These are phyloP conservation scores for Ricordea florida DNA, from an alignment of 92 coral and sea anemone species.

Conservation along the genomic window DNA sequence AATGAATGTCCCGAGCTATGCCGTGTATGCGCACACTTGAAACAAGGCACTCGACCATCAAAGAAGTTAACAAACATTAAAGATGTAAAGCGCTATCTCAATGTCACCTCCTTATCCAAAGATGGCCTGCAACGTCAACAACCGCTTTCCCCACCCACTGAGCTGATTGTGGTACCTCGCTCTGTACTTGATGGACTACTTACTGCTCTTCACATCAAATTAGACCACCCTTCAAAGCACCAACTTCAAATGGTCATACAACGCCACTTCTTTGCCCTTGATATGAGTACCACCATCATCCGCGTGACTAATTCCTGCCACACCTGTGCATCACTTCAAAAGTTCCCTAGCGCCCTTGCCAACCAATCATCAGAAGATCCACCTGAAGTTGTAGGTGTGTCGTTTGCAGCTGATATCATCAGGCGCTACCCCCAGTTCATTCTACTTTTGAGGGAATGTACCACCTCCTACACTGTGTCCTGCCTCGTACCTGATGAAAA, in stretches of 20 bases:
- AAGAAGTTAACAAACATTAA: constrained; percentile 34
- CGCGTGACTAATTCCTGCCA: constrained; percentile 36
- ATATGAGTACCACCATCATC: constrained; percentile 54
- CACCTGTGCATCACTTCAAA: constrained; percentile 54
- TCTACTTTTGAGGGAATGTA: constrained; percentile 37
- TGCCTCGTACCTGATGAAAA: constrained; percentile 48
- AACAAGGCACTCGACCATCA: constrained; percentile 41
- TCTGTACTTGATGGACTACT: constrained; percentile 36
- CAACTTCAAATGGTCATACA: constrained; percentile 33
- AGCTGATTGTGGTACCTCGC: constrained; percentile 41
- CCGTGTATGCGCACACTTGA: constrained; percentile 7
- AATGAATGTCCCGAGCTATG: constrained; percentile 4
- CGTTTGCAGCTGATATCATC: constrained; percentile 36
- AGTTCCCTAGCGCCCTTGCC: constrained; percentile 31
- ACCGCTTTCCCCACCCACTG: constrained; percentile 25
- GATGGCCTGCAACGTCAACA: constrained; percentile 33
- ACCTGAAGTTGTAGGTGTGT: constrained; percentile 36
- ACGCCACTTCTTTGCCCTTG: constrained; percentile 58
- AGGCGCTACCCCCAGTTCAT: constrained; percentile 37
- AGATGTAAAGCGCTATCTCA: constrained; percentile 28
- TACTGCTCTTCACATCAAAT: constrained; percentile 46
- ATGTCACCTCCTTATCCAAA: not conserved
- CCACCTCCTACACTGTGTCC: constrained; percentile 45
- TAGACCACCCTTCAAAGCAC: constrained; percentile 51
- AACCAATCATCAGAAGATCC: constrained; percentile 59